These are phyloP conservation scores for Ceyx melanurus DNA, from an alignment of 2,113 vertebrate genomes.

Conservation along the genomic window DNA sequence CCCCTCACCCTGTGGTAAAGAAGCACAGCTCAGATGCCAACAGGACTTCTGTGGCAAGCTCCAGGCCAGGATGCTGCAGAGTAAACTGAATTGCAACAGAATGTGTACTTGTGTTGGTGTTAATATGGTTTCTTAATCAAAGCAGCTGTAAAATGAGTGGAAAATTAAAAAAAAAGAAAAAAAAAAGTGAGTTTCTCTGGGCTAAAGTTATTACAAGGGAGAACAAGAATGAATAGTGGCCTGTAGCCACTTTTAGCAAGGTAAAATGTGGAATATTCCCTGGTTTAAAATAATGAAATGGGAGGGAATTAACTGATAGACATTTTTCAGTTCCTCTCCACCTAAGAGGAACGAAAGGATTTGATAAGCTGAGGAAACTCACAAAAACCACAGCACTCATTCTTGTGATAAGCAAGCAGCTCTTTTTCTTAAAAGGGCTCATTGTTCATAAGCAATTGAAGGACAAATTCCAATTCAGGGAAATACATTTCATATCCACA, in stretches of 20 bases:
- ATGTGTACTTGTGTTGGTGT: background rate
- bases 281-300: conserved; percentile 51
- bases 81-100: background rate
- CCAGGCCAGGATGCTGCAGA: background rate
- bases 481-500: conserved; percentile 67
- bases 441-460: conserved; percentile 69
- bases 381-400: conserved; percentile 63
- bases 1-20: background rate
- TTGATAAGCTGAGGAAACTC: conserved; percentile 68
- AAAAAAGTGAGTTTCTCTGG: background rate
- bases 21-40: background rate
- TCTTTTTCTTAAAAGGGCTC: conserved; percentile 66
- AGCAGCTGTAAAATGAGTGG: background rate
- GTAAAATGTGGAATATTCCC: conserved; percentile 39
- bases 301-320: conserved; percentile 54
- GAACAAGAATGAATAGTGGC: conserved; percentile 59
- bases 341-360: conserved; percentile 63
- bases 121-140: background rate
- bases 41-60: conserved; percentile 38
- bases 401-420: conserved; percentile 69
- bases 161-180: background rate
- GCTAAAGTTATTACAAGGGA: conserved; percentile 12
- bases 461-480: conserved; percentile 74
- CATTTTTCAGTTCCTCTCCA: conserved; percentile 50
- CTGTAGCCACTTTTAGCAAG: conserved; percentile 41